These are phyloP conservation scores for Triops cancriformis DNA, from an alignment of 1,140 invertebrate genomes.

Conservation along the genomic window DNA sequence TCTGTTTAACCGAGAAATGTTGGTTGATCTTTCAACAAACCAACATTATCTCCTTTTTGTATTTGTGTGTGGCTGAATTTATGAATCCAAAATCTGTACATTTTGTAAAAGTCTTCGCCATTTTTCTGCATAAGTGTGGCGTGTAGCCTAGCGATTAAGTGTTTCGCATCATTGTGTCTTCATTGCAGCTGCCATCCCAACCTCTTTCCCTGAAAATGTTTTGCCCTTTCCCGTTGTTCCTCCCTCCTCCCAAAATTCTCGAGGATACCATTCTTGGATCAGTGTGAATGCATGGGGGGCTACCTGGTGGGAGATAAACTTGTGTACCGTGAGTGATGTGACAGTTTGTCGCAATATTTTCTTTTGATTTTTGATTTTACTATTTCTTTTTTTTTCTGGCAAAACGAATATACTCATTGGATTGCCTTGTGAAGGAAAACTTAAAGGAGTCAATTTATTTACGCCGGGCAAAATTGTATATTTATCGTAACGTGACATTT, in stretches of 20 bases:
- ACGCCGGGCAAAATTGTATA: neutral
- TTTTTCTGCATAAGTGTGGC: neutral
- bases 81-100: neutral
- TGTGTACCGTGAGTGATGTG: neutral
- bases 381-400: neutral
- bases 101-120: constrained; percentile 1
- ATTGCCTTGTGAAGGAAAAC: constrained; percentile 1
- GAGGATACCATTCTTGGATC: neutral
- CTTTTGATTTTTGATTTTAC: neutral
- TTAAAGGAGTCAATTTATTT: neutral
- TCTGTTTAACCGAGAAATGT: neutral
- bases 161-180: neutral
- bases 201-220: neutral
- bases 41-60: neutral
- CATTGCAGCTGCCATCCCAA: constrained; percentile 8
- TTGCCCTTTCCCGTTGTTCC: neutral
- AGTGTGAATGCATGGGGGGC: constrained; percentile 1
- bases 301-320: neutral
- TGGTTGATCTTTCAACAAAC: neutral
- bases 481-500: neutral
- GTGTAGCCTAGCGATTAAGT: neutral
- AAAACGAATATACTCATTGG: constrained; percentile 14
- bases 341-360: neutral
- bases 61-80: neutral
- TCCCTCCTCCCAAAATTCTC: neutral